Conservation (phyloP, 1,140 invertebrate genomes). For the Steinernema khuongi region DNA sequence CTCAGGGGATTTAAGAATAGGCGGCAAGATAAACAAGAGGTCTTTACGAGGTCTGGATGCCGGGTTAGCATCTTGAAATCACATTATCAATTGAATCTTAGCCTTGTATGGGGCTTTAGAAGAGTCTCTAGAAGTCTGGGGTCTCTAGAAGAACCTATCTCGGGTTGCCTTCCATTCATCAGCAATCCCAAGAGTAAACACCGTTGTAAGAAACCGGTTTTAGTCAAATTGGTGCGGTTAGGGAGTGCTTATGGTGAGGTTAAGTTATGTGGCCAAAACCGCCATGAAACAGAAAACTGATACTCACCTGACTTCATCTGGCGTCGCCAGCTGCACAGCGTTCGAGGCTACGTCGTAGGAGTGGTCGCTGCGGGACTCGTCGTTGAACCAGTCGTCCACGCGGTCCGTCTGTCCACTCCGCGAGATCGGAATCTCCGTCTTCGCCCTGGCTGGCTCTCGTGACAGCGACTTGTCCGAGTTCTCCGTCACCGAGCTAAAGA, state of each 20-base stretch:
- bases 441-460: conserved; percentile 25
- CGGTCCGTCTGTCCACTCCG: conserved; percentile 18
- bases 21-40: too few species aligned
- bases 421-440: not conserved
- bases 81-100: too few species aligned
- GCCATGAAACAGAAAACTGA: too few species aligned
- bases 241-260: too few species aligned
- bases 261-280: too few species aligned
- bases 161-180: too few species aligned
- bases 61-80: too few species aligned
- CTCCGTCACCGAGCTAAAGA: not conserved
- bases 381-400: conserved; percentile 21
- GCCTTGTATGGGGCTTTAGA: too few species aligned
- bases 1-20: too few species aligned
- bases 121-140: too few species aligned
- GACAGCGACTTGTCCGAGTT: conserved; percentile 24
- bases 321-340: conserved; percentile 34
- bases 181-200: not conserved
- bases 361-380: conserved; percentile 22
- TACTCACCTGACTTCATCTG: conserved; percentile 37
- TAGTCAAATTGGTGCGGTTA: not conserved
- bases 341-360: conserved; percentile 20
- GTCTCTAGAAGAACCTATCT: too few species aligned
- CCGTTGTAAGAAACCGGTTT: not conserved
- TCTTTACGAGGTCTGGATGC: too few species aligned